Evolutionary conservation across 2,888 invertebrate genomes (phyloP), one percentile per base, ranked within the genome.

Genomic region (Calephelis perditalis): DNA sequence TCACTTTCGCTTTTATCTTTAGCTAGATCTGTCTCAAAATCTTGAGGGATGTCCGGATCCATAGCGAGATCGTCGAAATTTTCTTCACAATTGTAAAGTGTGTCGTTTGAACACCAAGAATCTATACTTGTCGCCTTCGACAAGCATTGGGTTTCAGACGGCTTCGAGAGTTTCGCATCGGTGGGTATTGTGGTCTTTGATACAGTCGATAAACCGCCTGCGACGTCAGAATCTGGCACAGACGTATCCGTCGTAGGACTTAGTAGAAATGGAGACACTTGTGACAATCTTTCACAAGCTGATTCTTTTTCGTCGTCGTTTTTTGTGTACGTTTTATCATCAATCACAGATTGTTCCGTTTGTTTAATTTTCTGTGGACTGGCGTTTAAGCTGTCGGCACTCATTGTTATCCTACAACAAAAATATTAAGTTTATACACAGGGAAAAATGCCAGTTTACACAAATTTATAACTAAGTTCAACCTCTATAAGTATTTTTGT

Each of bases 71-170:
- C 91, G 62, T 91, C 91, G 69, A 91, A 91, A 66, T 91, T 90
- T 62, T 93, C 93, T 71, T 93, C 93, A 44, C 93, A 89, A 71
- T 93, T 93, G 74, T 93, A 93, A 3, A 93, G 77, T 0, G 93
- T 93, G 69, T 93, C 93, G 74, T 93, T 93, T 36, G 93, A 93
- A 76, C 93, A 93, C 87, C 93, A 93, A 4, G 93, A 93, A 72
- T 92, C 93, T 68, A 93, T 92, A 76, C 92, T 93, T 43, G 92
- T 92, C 0, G 93, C 92, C 73, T 91, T 91, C 3, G 90, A 89
- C 26, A 87, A 76, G 65, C 86, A 84, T 64, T 85, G 86, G 12
- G 84, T 84, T 70, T 91, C 89, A 44, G 85, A 82, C 7, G 86
- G 85, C 66, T 87, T 88, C 0, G 91, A 90, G 54, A 85, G 83